Conservation (phyloP, 1,140 invertebrate genomes). For the Dryas iulia region DNA sequence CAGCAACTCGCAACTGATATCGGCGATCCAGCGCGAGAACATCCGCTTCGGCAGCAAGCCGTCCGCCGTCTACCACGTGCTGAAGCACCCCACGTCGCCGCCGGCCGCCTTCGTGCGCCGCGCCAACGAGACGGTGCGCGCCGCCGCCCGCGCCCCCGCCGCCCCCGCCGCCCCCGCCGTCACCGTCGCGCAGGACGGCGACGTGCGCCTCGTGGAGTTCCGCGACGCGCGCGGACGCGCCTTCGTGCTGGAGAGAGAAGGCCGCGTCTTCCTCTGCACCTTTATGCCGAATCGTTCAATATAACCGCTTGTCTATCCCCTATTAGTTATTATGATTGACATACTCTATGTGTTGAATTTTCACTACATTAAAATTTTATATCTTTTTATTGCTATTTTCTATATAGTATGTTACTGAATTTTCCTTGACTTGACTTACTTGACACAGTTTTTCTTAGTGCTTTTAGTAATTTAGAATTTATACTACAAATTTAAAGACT, state of each 20-base stretch:
- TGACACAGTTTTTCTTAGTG: no score
- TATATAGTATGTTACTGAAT: no score
- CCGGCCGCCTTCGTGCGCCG: slow-evolving; percentile 19
- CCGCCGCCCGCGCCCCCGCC: not conserved
- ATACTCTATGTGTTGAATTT: no score
- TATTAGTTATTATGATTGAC: no score
- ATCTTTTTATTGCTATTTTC: no score
- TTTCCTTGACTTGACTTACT: no score
- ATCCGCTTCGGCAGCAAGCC: slow-evolving; percentile 25
- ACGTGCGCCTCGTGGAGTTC: slow-evolving; percentile 20
- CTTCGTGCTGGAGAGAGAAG: slow-evolving; percentile 28
- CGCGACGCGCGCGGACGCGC: slow-evolving; percentile 1
- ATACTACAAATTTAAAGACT: no score
- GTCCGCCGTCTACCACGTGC: slow-evolving; percentile 26
- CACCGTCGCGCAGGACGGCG: slow-evolving; percentile 27
- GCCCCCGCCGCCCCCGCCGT: not conserved
- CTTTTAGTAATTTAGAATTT: no score
- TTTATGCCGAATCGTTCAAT: slow-evolving; percentile 14
- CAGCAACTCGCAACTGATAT: slow-evolving; percentile 4
- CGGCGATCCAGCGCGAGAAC: not conserved
- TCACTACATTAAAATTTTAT: no score
- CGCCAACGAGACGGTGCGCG: slow-evolving; percentile 23
- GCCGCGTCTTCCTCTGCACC: slow-evolving; percentile 24
- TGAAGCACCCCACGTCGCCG: slow-evolving; percentile 29
- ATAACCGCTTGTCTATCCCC: no score